phyloP scores from a whole-genome alignment of 2,888 invertebrate genomes.

The Trachelus troglodyta region DNA sequence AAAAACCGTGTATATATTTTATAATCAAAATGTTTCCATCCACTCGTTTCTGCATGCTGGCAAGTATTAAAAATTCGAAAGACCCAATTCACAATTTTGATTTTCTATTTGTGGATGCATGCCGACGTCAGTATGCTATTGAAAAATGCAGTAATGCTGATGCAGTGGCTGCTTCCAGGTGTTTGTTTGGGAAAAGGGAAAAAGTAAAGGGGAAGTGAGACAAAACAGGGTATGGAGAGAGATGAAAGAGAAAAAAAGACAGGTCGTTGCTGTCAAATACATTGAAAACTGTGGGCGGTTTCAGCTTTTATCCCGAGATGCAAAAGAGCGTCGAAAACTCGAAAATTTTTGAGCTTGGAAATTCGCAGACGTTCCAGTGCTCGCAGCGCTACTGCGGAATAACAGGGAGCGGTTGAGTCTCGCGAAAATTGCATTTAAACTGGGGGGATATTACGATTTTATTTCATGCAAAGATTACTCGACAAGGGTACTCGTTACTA shows the following conservation, averaged over 20 bases:
- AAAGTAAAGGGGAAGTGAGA: background rate
- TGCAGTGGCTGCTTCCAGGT: background rate
- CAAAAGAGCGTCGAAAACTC: background rate
- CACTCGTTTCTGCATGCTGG: background rate
- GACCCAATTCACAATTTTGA: background rate
- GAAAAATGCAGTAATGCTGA: background rate
- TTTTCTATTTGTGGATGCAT: background rate
- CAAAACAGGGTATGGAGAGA: background rate
- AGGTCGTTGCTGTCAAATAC: background rate
- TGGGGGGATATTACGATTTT: background rate
- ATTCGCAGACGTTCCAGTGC: background rate
- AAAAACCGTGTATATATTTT: background rate
- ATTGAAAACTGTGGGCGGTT: background rate
- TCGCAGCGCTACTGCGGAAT: background rate
- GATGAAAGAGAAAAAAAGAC: background rate
- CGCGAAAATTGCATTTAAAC: background rate
- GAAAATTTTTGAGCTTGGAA: background rate
- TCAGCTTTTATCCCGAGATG: background rate
- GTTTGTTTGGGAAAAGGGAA: background rate
- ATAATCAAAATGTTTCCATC: background rate
- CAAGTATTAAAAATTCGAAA: background rate
- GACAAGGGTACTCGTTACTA: constrained; percentile 33
- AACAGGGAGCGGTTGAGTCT: background rate
- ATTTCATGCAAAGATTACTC: constrained; percentile 49
- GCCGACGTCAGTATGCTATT: background rate